These are phyloP conservation scores for Lasius platythorax DNA, from an alignment of 2,888 invertebrate genomes.

Conservation along the genomic window DNA sequence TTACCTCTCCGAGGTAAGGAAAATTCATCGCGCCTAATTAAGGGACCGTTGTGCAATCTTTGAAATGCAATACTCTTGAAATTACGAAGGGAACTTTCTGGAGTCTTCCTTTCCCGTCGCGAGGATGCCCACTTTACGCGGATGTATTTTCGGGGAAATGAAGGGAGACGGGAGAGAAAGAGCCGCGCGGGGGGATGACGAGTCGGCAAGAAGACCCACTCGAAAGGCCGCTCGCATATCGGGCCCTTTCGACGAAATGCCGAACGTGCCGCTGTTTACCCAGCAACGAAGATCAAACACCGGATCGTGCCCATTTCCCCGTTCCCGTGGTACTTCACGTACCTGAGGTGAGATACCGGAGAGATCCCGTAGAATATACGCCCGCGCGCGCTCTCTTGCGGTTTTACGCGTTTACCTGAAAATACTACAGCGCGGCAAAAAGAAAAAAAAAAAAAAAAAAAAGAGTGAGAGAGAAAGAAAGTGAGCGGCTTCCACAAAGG, in stretches of 20 bases:
- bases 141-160: constrained; percentile 65
- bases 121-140: constrained; percentile 23
- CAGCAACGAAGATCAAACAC: constrained; percentile 80
- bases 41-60: background rate
- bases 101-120: background rate
- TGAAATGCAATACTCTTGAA: background rate
- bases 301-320: constrained; percentile 79
- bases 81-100: background rate
- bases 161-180: constrained; percentile 34
- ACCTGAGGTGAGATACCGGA: constrained; percentile 56
- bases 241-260: constrained; percentile 74
- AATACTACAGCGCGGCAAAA: constrained; percentile 41
- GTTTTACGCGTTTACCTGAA: constrained; percentile 70
- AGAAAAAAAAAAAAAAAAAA: background rate
- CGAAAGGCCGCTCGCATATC: constrained; percentile 58
- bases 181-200: constrained; percentile 42
- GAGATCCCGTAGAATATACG: constrained; percentile 14
- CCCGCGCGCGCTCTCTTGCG: constrained; percentile 38
- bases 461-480: background rate
- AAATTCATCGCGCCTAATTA: background rate
- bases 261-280: constrained; percentile 82
- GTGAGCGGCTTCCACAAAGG: constrained; percentile 61
- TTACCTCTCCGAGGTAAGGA: background rate
- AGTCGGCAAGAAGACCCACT: constrained; percentile 56
- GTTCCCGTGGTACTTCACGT: constrained; percentile 57